These are phyloP conservation scores for Cranoglanis bouderius DNA, from an alignment of 2,113 vertebrate genomes.

Conservation along the genomic window DNA sequence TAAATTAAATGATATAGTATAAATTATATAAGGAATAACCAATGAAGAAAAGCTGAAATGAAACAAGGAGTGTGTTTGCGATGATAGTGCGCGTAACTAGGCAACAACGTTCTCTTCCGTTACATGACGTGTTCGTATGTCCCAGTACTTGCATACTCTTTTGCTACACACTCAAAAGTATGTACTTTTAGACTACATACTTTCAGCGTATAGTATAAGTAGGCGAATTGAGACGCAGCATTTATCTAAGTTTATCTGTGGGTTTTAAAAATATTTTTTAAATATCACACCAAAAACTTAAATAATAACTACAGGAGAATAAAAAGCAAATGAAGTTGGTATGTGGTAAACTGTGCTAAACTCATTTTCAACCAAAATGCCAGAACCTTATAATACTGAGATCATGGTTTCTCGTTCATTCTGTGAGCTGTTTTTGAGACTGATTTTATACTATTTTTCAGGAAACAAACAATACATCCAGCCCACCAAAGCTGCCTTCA, in stretches of 20 bases:
- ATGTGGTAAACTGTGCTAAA: background rate
- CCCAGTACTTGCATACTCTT: too few relatives aligned
- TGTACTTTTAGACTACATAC: too few relatives aligned
- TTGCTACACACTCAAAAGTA: too few relatives aligned
- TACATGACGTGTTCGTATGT: too few relatives aligned
- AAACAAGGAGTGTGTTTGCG: too few relatives aligned
- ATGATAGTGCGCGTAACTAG: too few relatives aligned
- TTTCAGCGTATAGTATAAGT: too few relatives aligned
- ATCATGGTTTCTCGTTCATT: background rate
- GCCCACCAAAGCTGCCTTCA: conserved; percentile 30
- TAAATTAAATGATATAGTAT: too few relatives aligned
- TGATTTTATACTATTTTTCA: background rate
- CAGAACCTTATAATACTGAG: background rate
- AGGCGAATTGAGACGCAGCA: too few relatives aligned
- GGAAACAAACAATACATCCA: conserved; percentile 25
- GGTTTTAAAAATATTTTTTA: background rate
- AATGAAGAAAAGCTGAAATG: too few relatives aligned
- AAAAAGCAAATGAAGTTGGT: background rate
- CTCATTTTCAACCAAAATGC: background rate
- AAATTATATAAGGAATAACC: too few relatives aligned
- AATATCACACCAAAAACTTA: background rate
- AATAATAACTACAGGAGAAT: background rate
- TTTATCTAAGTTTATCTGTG: background rate
- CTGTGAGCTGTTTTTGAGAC: background rate
- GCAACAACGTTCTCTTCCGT: too few relatives aligned